phyloP scores from a whole-genome alignment of 2,113 vertebrate species.

The Cavia porcellus region DNA sequence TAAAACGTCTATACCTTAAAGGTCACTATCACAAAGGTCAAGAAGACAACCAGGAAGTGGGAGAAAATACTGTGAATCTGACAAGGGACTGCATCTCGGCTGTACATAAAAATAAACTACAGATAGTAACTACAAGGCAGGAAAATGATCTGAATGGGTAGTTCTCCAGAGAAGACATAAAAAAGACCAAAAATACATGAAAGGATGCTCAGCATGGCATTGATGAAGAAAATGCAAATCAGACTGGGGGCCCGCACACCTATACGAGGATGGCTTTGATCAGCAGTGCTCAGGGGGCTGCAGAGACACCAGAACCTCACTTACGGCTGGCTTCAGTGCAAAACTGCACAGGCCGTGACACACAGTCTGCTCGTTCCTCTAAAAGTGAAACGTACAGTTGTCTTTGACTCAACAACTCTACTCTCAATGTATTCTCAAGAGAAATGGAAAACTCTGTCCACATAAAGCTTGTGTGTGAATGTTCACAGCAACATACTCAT shows the following conservation, averaged over 20 bases:
- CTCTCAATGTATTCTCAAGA: neutral
- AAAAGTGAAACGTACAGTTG: neutral
- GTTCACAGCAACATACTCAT: neutral
- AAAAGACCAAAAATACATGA: neutral
- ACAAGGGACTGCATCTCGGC: neutral
- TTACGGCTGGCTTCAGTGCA: neutral
- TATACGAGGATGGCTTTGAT: neutral
- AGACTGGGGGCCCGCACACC: neutral
- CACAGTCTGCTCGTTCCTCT: neutral
- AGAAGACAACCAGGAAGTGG: neutral
- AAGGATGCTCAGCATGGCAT: neutral
- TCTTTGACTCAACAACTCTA: neutral
- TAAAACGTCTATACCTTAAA: neutral
- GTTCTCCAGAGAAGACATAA: neutral
- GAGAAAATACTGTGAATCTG: neutral
- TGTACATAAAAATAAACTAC: neutral
- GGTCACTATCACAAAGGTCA: neutral
- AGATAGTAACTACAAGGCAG: neutral
- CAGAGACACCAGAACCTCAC: neutral
- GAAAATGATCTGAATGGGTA: neutral
- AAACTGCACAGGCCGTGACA: neutral
- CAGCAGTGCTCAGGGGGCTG: neutral
- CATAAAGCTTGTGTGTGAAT: neutral
- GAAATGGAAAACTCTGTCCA: neutral
- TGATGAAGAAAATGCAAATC: neutral